These are phyloP conservation scores for Mormyrops boulengeri DNA, from an alignment of 2,797 vertebrate genomes.

Conservation along the genomic window DNA sequence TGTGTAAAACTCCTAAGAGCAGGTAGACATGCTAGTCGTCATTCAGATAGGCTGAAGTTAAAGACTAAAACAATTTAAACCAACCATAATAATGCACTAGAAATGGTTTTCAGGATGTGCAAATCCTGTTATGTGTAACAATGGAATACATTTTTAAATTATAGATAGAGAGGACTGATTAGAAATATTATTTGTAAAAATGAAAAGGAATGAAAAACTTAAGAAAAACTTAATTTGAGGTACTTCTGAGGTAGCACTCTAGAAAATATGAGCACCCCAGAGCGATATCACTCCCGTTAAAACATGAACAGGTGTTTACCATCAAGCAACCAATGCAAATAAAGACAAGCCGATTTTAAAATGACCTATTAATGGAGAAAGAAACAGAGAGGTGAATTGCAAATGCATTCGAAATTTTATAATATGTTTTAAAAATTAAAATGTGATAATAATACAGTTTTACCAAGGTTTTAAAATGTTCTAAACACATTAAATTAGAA, in stretches of 20 bases:
- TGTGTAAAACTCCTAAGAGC: background rate
- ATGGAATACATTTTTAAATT: background rate
- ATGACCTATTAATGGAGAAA: background rate
- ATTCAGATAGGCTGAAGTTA: background rate
- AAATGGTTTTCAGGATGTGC: background rate
- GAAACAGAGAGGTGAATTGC: background rate
- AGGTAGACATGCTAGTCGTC: background rate
- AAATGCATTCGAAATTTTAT: background rate
- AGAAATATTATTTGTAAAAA: background rate
- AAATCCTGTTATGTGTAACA: background rate
- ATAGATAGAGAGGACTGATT: background rate
- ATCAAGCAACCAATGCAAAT: background rate
- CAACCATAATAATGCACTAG: background rate
- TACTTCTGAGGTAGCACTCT: background rate
- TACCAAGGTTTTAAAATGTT: background rate
- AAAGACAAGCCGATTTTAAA: background rate
- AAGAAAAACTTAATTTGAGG: background rate
- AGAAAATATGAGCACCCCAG: background rate
- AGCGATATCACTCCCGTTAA: background rate
- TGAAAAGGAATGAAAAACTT: background rate
- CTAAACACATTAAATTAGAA: background rate
- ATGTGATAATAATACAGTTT: background rate
- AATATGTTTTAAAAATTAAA: background rate
- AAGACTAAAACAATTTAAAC: background rate
- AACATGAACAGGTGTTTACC: background rate